Percentiles rank a stretch among this genome's conserved stretches.
Evolutionary conservation across 2,113 vertebrate species (phyloP).

Genomic region (Urocynchramus pylzowi): DNA sequence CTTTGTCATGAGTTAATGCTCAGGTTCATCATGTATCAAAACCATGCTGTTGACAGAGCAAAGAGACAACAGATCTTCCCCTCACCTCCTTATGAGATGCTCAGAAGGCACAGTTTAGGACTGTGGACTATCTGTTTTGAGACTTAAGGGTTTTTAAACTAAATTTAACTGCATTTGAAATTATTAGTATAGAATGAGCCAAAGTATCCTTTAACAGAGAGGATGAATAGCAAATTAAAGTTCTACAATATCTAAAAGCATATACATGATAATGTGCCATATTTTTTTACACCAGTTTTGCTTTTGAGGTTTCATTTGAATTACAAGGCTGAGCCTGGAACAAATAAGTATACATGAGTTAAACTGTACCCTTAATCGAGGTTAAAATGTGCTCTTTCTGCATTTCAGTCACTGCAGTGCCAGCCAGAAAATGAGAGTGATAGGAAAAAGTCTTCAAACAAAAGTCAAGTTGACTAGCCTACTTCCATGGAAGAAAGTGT

Average conservation of each 20-base stretch:
- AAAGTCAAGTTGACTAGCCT: not conserved
- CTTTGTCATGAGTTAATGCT: not conserved
- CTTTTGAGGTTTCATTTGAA: not conserved
- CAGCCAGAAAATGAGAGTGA: not conserved
- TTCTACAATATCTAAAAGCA: not conserved
- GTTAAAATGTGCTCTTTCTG: not conserved
- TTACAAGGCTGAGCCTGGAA: not conserved
- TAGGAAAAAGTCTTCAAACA: not conserved
- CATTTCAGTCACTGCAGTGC: not conserved
- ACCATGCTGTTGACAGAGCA: not conserved
- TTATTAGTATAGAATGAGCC: not conserved
- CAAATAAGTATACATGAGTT: not conserved
- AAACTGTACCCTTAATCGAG: not conserved
- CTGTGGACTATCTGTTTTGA: not conserved
- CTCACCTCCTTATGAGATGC: not conserved
- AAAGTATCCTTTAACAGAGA: not conserved
- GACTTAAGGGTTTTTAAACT: not conserved
- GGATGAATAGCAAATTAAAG: not conserved
- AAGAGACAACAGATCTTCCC: not conserved
- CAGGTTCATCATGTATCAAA: not conserved
- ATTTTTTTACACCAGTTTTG: not conserved
- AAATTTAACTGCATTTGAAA: not conserved
- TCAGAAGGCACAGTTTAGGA: not conserved
- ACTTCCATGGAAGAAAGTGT: not conserved
- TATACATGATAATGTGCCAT: fast-evolving